phyloP scores from a whole-genome alignment of 2,888 invertebrate species.

The Charanyca ferruginea region DNA sequence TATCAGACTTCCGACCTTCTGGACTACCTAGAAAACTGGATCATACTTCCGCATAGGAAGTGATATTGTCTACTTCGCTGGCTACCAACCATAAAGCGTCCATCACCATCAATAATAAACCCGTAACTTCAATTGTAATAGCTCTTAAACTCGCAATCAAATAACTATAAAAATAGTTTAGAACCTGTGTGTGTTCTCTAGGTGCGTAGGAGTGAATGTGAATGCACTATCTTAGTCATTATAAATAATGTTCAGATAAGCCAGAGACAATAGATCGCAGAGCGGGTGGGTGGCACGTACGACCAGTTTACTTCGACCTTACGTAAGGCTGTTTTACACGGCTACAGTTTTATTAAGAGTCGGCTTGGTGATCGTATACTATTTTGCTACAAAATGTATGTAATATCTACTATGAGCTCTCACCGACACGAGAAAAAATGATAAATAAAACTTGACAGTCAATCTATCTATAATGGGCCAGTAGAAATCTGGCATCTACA shows the following conservation, averaged over 20 bases:
- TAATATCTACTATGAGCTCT: too few species aligned
- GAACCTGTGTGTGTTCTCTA: constrained; percentile 50
- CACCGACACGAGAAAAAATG: too few species aligned
- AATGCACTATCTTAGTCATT: constrained; percentile 83
- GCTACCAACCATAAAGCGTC: constrained; percentile 5
- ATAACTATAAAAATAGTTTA: constrained; percentile 66
- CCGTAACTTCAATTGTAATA: constrained; percentile 68
- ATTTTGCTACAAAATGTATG: background rate
- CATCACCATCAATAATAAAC: constrained; percentile 57
- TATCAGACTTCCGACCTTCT: background rate
- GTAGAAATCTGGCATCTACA: too few species aligned
- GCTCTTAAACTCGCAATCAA: constrained; percentile 70
- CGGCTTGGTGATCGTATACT: background rate
- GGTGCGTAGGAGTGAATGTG: constrained; percentile 81
- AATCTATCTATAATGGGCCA: too few species aligned
- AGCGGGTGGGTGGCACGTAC: constrained; percentile 73
- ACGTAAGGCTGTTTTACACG: constrained; percentile 21
- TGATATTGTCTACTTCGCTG: background rate
- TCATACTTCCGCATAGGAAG: constrained; percentile 1
- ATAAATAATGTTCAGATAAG: constrained; percentile 88
- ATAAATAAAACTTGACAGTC: too few species aligned
- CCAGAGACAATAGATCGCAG: constrained; percentile 84
- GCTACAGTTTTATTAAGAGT: background rate
- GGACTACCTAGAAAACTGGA: background rate
- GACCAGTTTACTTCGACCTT: constrained; percentile 66